phyloP scores from a whole-genome alignment of 1,140 invertebrate species.

The Zaprionus nigranus region DNA sequence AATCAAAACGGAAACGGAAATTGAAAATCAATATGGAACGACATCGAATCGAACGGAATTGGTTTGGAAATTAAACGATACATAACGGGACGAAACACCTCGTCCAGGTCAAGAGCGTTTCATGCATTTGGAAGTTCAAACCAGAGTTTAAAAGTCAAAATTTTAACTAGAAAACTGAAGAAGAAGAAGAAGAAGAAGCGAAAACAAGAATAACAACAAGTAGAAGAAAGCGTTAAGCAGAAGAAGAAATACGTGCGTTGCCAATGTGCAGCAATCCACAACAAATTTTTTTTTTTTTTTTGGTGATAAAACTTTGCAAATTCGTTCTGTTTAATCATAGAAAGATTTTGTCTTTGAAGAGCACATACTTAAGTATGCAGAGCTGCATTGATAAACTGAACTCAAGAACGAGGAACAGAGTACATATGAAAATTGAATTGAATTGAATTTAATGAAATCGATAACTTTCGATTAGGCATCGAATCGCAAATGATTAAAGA shows the following conservation, averaged over 20 bases:
- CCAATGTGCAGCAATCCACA: not conserved
- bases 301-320: not conserved
- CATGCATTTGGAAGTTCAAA: constrained; percentile 75
- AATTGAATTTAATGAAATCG: not conserved
- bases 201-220: constrained; percentile 20
- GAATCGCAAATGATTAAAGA: constrained; percentile 25
- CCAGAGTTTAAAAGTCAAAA: constrained; percentile 56
- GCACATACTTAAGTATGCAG: not conserved
- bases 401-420: constrained; percentile 6
- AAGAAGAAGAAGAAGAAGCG: constrained; percentile 14
- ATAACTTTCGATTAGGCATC: constrained; percentile 16
- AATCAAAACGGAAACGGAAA: constrained; percentile 2
- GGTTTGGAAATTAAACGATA: not conserved
- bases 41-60: constrained; percentile 13
- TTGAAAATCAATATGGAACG: not conserved
- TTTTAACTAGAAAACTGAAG: constrained; percentile 13
- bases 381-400: not conserved
- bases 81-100: constrained; percentile 17
- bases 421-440: not conserved
- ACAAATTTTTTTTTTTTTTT: not conserved
- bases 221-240: not conserved
- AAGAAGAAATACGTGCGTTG: not conserved
- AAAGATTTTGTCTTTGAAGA: not conserved
- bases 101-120: constrained; percentile 77
- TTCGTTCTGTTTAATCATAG: not conserved